Conservation (phyloP, 2,888 invertebrate species). For the Saturnia japonica region DNA sequence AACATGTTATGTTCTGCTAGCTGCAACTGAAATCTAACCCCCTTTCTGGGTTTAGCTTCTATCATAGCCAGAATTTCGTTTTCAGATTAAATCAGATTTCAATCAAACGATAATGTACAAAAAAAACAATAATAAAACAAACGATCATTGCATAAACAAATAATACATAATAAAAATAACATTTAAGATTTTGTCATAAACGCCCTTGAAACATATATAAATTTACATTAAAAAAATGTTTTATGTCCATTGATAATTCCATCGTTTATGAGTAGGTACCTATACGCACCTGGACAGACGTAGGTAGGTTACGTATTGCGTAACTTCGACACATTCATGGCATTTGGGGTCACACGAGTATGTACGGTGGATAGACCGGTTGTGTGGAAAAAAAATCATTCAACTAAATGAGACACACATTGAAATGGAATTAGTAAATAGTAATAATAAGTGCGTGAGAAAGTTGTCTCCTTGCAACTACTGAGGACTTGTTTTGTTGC, state of each 20-base stretch:
- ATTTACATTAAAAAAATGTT: background rate
- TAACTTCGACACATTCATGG: conserved; percentile 44
- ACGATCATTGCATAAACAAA: too few relatives aligned
- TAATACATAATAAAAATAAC: too few relatives aligned
- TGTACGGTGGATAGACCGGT: conserved; percentile 57
- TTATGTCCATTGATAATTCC: background rate
- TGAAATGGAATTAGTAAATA: conserved; percentile 5
- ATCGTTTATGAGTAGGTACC: background rate
- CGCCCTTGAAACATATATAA: too few relatives aligned
- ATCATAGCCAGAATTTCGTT: too few relatives aligned
- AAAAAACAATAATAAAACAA: too few relatives aligned
- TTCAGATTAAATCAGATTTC: too few relatives aligned
- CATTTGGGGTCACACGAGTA: conserved; percentile 65
- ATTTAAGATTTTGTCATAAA: too few relatives aligned
- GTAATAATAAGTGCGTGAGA: conserved; percentile 12
- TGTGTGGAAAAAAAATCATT: conserved; percentile 28
- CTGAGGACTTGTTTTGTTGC: background rate
- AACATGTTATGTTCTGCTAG: too few relatives aligned
- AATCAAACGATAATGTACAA: too few relatives aligned
- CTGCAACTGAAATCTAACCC: too few relatives aligned
- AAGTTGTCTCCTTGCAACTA: conserved; percentile 11
- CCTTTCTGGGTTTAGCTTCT: too few relatives aligned
- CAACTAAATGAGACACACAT: conserved; percentile 11
- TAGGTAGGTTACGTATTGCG: conserved; percentile 41
- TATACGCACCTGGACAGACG: conserved; percentile 22